phyloP scores from a whole-genome alignment of 2,797 vertebrate species.

The Spheniscus humboldti region DNA sequence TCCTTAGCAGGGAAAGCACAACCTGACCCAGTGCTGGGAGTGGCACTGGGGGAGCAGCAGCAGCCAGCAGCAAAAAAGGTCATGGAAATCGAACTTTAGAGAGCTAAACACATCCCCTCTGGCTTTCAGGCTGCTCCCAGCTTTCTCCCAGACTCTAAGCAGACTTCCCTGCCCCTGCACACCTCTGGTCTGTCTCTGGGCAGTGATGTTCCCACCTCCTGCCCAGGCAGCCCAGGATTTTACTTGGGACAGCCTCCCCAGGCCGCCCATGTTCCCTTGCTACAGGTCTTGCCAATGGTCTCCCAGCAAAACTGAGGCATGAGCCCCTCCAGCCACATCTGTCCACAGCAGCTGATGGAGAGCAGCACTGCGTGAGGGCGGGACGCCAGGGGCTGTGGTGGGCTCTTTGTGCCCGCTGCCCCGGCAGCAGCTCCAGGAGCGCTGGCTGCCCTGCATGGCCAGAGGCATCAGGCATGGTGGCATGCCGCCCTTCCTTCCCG shows the following conservation, averaged over 20 bases:
- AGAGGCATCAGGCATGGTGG: neutral
- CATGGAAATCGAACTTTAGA: neutral
- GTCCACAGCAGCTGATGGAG: neutral
- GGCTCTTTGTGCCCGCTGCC: neutral
- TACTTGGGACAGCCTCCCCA: neutral
- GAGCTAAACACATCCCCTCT: neutral
- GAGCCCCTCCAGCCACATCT: too few species aligned
- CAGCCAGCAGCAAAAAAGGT: conserved; percentile 36
- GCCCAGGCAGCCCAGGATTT: neutral
- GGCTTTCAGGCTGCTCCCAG: neutral
- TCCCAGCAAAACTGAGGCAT: too few species aligned
- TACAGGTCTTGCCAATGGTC: neutral
- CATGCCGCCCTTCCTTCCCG: neutral
- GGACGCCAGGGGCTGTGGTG: neutral
- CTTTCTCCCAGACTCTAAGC: neutral
- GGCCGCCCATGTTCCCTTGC: too few species aligned
- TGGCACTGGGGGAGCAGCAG: neutral
- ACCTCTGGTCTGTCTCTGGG: neutral
- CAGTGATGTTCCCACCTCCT: neutral
- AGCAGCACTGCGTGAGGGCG: rapidly evolving
- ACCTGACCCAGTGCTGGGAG: conserved; percentile 47
- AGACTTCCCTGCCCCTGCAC: neutral
- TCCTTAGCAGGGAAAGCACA: conserved; percentile 82
- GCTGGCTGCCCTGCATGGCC: neutral
- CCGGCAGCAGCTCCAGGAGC: neutral